Conservation (phyloP, 1,140 invertebrate species). For the Kradibia gibbosae region DNA sequence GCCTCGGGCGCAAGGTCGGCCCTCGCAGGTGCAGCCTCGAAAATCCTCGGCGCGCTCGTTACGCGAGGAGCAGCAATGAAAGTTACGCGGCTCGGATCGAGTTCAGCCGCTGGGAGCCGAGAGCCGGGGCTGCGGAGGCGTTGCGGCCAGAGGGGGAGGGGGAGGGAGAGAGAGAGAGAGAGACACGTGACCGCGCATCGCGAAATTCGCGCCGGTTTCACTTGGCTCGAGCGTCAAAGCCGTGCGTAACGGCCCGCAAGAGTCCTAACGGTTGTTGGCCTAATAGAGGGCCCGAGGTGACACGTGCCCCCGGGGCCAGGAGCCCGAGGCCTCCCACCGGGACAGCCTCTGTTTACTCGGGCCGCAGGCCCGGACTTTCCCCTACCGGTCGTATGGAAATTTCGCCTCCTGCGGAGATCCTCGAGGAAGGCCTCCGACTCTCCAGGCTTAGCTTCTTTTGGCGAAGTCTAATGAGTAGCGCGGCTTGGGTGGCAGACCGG, state of each 20-base stretch:
- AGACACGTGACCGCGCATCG: slow-evolving; percentile 14
- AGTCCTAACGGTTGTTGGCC: slow-evolving; percentile 67
- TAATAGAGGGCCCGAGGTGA: slow-evolving; percentile 32
- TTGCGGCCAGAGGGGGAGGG: not conserved
- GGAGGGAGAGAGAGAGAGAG: not conserved
- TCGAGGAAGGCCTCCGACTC: no score
- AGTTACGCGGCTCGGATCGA: not conserved
- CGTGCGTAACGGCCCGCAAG: slow-evolving; percentile 63
- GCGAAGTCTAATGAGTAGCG: no score
- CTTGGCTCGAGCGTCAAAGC: slow-evolving; percentile 50
- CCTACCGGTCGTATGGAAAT: no score
- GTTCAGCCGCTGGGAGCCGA: not conserved
- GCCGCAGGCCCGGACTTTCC: no score
- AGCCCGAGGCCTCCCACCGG: not conserved
- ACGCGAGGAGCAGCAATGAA: slow-evolving; percentile 11
- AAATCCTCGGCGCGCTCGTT: slow-evolving; percentile 7
- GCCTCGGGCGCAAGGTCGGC: not conserved
- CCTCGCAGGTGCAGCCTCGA: slow-evolving; percentile 4
- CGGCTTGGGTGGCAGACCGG: no score
- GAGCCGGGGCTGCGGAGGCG: no score
- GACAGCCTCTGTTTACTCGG: not conserved
- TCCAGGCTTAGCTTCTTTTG: no score
- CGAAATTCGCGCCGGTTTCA: slow-evolving; percentile 56
- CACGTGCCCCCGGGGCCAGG: not conserved
- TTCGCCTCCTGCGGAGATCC: no score